A percentile compares a stretch with the other conserved stretches of the same genome.
Conservation (phyloP, 2,888 invertebrate species). For the Aphrophora alni region DNA sequence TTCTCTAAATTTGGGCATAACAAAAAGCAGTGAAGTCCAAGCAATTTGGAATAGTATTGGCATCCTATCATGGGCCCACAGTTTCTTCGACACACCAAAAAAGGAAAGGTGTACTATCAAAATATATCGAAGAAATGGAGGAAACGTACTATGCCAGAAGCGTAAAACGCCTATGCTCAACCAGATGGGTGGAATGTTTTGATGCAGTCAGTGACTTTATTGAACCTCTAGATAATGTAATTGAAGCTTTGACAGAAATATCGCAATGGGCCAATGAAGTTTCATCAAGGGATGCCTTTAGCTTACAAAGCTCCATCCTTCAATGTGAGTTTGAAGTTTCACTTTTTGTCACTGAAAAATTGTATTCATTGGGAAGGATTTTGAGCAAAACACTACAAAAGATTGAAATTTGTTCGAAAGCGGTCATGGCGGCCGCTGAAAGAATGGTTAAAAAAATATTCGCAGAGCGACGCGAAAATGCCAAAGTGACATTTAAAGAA, state of each 20-base stretch:
- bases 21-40: not conserved
- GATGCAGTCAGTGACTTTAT: slow-evolving; percentile 15
- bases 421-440: slow-evolving; percentile 17
- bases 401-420: slow-evolving; percentile 22
- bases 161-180: not conserved
- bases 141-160: not conserved
- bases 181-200: not conserved
- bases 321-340: slow-evolving; percentile 26
- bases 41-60: slow-evolving; percentile 9
- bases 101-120: not conserved
- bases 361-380: slow-evolving; percentile 19
- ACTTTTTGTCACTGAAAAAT: not conserved
- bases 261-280: not conserved
- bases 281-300: not conserved
- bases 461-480: slow-evolving; percentile 2
- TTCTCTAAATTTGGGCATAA: slow-evolving; percentile 22
- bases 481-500: slow-evolving; percentile 11
- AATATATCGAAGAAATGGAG: slow-evolving; percentile 11
- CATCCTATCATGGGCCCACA: not conserved
- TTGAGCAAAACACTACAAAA: slow-evolving; percentile 27
- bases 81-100: slow-evolving; percentile 18
- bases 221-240: not conserved
- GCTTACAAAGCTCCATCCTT: not conserved
- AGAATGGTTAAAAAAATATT: slow-evolving; percentile 13
- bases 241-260: not conserved